These are phyloP conservation scores for Cephus pygmeus DNA, from an alignment of 2,888 invertebrate genomes.

Conservation along the genomic window DNA sequence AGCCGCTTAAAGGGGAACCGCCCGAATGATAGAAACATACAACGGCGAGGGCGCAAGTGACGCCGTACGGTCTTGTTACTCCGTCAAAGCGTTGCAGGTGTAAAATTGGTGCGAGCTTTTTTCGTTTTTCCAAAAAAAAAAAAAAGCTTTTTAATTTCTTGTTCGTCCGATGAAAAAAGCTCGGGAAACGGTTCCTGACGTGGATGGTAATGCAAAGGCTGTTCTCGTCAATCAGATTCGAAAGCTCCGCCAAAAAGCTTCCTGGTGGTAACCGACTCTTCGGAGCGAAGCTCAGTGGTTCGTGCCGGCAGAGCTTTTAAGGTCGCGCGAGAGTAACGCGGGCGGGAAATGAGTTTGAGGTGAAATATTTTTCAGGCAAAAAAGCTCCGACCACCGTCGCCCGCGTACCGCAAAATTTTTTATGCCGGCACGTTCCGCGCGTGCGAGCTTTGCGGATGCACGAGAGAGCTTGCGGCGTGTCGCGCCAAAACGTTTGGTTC, in stretches of 20 bases:
- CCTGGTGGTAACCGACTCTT: background rate
- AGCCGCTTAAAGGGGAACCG: slow-evolving; percentile 61
- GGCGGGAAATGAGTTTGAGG: background rate
- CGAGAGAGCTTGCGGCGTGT: background rate
- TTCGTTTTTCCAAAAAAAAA: background rate
- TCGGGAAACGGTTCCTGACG: background rate
- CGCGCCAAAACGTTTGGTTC: background rate
- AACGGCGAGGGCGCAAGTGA: background rate
- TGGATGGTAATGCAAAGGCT: background rate
- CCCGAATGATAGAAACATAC: slow-evolving; percentile 24
- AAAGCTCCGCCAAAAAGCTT: background rate
- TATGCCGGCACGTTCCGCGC: background rate
- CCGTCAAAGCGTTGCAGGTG: background rate
- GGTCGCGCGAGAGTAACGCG: background rate
- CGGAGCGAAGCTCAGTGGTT: background rate
- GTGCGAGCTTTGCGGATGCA: background rate
- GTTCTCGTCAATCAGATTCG: background rate
- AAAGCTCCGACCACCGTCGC: background rate
- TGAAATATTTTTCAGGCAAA: background rate
- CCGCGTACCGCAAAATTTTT: background rate
- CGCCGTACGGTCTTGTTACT: background rate
- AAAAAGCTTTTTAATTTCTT: background rate
- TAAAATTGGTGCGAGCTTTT: background rate
- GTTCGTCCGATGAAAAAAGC: background rate
- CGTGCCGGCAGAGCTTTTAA: background rate